Base-by-base conservation (phyloP, 2,797 vertebrate species). In the Hydrophis major region DNA sequence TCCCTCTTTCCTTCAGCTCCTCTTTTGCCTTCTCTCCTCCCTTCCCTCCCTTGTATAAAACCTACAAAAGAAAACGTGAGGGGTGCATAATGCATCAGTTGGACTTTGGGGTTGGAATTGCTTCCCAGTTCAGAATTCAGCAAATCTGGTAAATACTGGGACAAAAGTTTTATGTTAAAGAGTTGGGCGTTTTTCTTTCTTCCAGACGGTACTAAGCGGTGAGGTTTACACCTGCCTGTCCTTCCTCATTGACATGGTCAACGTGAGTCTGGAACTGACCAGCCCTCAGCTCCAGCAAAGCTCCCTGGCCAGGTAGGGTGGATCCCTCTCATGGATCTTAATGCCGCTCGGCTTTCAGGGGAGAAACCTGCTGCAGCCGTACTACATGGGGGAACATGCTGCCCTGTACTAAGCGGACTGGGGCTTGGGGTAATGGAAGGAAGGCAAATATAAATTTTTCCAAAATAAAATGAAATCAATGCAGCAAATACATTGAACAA, bases 241-340 rank as follows among this genome's bases (percentile, higher is more conserved):
- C 0, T 98, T 99, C 96, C 98, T 99, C 90, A 97, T 99, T 53
- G 98, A 99, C 94, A 99, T 99, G 99, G 98, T 99, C 93, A 99
- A 99, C 6, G 99, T 99, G 63, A 99, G 99, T 92, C 97, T 99
- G 97, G 99, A 99, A 94, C 97, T 99, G 88, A 97, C 98, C 92
- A 98, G 99, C 95, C 97, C 97, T 0, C 98, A 98, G 86, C 97
- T 97, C 94, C 97, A 96, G 78, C 97, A 96, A 56, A 98, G 97
- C 91, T 99, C 99, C 28, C 97, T 99, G 74, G 99, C 99, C 92
- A 98, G 99, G 99, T 99, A 94, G 50, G 95, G 16, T 88, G 90
- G 27, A 1, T 61, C 8, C 11, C 20, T 25, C 6, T 37, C 18
- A 10, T 16, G 37, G 53, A 60, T 6, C 4, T 92, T 55, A 28